phyloP scores from a whole-genome alignment of 1,140 invertebrate species.

The Ericerus pela region DNA sequence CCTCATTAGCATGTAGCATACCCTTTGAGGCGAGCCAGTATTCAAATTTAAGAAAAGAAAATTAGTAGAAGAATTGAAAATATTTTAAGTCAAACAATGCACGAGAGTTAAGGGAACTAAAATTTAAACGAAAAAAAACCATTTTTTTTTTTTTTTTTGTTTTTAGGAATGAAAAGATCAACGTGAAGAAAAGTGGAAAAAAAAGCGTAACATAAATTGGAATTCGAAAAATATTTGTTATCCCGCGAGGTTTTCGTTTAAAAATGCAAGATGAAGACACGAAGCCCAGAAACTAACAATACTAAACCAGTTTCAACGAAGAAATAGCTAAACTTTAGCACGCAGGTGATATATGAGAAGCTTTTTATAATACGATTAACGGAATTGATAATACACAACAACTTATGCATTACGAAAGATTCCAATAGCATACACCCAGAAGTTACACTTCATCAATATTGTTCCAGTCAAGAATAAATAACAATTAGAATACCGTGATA shows the following conservation, averaged over 20 bases:
- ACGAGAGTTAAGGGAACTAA: no score
- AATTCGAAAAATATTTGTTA: constrained; percentile 10
- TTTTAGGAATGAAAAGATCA: not conserved
- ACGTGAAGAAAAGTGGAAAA: not conserved
- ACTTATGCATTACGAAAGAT: constrained; percentile 7
- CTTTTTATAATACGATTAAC: constrained; percentile 7
- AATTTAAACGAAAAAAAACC: no score
- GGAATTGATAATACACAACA: constrained; percentile 9
- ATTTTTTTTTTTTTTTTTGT: no score
- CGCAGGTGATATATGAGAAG: constrained; percentile 10
- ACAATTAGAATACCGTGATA: constrained; percentile 8
- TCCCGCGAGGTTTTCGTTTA: constrained; percentile 5
- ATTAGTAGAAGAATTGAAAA: no score
- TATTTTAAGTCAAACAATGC: no score
- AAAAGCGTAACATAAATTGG: not conserved
- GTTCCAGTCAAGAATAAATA: constrained; percentile 9
- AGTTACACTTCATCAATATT: constrained; percentile 12
- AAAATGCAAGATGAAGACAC: constrained; percentile 10
- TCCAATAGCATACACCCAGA: constrained; percentile 2
- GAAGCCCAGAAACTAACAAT: constrained; percentile 7
- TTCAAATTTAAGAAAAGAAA: no score
- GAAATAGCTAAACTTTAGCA: constrained; percentile 7
- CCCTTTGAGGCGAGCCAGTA: no score
- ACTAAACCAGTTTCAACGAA: not conserved
- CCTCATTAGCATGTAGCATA: no score